Evolutionary conservation across 2,113 vertebrate genomes (phyloP).

Genomic region (Eleginops maclovinus): DNA sequence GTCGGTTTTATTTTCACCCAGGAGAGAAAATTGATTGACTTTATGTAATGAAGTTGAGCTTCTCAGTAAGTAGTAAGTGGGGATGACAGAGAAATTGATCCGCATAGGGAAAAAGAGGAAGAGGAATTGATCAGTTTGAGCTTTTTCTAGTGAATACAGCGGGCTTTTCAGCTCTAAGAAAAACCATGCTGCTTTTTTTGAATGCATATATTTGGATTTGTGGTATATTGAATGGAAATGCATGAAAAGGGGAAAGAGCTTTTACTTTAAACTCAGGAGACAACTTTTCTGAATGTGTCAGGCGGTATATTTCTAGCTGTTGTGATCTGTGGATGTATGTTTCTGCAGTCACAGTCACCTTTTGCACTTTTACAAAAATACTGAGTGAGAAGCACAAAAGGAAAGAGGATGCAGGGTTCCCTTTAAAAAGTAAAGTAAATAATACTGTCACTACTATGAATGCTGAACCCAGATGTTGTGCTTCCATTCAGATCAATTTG

Average conservation of each 20-base stretch:
- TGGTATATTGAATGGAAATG: background rate
- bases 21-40: background rate
- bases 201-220: conserved; percentile 12
- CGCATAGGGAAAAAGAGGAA: background rate
- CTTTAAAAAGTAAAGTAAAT: background rate
- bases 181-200: conserved; percentile 11
- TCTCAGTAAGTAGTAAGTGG: background rate
- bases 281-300: background rate
- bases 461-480: background rate
- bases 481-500: background rate
- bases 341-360: conserved; percentile 9
- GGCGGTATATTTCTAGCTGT: background rate
- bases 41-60: background rate
- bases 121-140: conserved; percentile 21
- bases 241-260: background rate
- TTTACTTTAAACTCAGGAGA: background rate
- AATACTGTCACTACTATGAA: background rate
- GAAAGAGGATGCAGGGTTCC: background rate
- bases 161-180: conserved; percentile 32
- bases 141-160: conserved; percentile 23
- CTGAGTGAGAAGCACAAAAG: background rate
- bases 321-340: background rate
- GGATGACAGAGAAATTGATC: conserved; percentile 23
- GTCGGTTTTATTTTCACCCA: background rate
- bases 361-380: conserved; percentile 2